Evolutionary conservation across 2,797 vertebrate species (phyloP), one percentile per base, ranked within the genome.

Genomic region (Danio kyathit): DNA sequence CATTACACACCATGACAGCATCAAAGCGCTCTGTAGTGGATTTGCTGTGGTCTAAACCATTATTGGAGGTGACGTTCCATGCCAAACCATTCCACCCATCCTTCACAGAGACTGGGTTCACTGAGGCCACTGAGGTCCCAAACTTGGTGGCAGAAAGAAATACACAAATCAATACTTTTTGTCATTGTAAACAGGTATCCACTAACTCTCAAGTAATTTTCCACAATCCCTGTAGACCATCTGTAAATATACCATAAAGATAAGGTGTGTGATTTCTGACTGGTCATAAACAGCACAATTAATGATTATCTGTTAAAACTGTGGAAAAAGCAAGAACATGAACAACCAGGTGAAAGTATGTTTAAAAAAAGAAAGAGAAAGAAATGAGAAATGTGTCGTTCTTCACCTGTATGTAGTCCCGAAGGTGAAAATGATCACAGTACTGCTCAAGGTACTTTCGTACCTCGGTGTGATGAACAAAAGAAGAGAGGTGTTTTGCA

Each of bases 1-100:
- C 92, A 14, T 86, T 92, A 71, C 92, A 93, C 61, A 93, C 91
- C 87, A 93, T 86, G 69, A 93, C 57, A 1, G 89, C 92, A 81
- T 93, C 92, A 83, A 91, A 93, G 17, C 82, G 86, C 54, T 92
- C 86, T 0, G 84, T 87, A 13, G 73, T 65, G 6, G 74, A 78
- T 66, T 83, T 84, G 19, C 64, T 77, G 16, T 11, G 66, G 44
- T 79, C 76, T 13, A 63, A 41, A 12, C 12, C 49, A 76, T 86
- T 61, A 63, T 73, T 85, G 10, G 85, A 84, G 4, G 81, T 89
- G 57, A 93, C 80, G 6, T 89, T 83, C 92, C 92, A 93, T 19
- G 87, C 82, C 43, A 87, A 72, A 12, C 79, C 78, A 41, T 72
- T 83, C 78, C 86, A 86, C 5, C 85, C 84, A 19, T 13, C 61